Evolutionary conservation across 2,797 vertebrate species (phyloP), one percentile per base, ranked within the genome.

Genomic region (Crypturellus tataupa): DNA sequence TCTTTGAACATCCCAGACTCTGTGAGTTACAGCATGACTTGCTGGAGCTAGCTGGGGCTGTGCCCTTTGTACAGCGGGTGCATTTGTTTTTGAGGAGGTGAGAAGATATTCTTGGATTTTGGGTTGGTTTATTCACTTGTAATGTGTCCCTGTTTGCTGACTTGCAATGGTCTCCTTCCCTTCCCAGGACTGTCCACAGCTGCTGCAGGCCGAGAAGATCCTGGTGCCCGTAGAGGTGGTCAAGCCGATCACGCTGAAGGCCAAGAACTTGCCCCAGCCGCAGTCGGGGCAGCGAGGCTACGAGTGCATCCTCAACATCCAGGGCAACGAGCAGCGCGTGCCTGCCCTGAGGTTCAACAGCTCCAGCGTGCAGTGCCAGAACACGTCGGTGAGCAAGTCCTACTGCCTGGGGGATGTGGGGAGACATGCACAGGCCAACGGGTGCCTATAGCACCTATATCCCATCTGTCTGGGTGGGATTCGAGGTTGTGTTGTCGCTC

Each of bases 321-420:
- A 99, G 94, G 99, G 99, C 55, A 98, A 95, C 0, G 98, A 99
- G 96, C 98, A 99, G 96, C 85, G 99, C 47, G 99, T 99, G 24
- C 99, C 99, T 0, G 99, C 99, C 35, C 91, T 99, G 83, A 98
- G 99, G 88, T 99, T 99, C 98, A 99, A 99, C 98, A 99, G 99
- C 97, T 99, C 99, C 97, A 99, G 99, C 0, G 99, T 99, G 78
- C 99, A 99, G 96, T 99, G 99, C 97, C 99, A 99, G 96, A 99
- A 99, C 98, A 99, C 99, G 63, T 99, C 99, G 47, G 99, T 99
- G 97, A 99, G 99, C 95, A 59, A 81, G 53, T 7, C 42, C n/a
- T 21, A 6, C 8, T 2, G 42, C 17, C 62, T 12, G 27, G 39
- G 9, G 14, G 1, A 1, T 7, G 7, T 35, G 14, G 1, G 31